A percentile compares a stretch with the other conserved stretches of the same genome.
phyloP scores from a whole-genome alignment of 2,888 invertebrate genomes.

The Eumacrocentrus americanus region DNA sequence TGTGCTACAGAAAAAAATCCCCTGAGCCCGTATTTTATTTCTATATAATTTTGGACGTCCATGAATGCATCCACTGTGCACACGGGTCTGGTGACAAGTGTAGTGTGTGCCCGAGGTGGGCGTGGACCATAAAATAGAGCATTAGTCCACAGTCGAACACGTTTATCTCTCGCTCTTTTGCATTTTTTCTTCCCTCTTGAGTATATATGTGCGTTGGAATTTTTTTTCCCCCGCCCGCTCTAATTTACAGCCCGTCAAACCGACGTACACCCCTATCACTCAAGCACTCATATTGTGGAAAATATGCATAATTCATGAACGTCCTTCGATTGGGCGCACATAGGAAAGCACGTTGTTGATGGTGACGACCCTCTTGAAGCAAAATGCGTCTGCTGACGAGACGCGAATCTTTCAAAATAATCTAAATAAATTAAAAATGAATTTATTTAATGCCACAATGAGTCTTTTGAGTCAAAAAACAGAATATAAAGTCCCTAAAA shows the following conservation, averaged over 20 bases:
- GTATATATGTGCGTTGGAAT: slow-evolving; percentile 21
- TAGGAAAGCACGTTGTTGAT: slow-evolving; percentile 6
- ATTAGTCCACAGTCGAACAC: slow-evolving; percentile 14
- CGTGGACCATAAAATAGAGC: slow-evolving; percentile 26
- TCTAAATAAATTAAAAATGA: too few species aligned
- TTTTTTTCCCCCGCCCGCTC: slow-evolving; percentile 37
- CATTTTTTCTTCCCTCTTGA: slow-evolving; percentile 20
- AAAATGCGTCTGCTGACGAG: too few species aligned
- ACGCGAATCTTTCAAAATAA: too few species aligned
- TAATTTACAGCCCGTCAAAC: slow-evolving; percentile 60
- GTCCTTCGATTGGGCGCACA: slow-evolving; percentile 25
- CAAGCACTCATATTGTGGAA: slow-evolving; percentile 59
- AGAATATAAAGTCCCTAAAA: too few species aligned
- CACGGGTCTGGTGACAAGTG: slow-evolving; percentile 17
- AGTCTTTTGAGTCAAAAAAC: too few species aligned
- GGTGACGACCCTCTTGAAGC: too few species aligned
- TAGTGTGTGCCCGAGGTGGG: background rate
- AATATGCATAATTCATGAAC: slow-evolving; percentile 58
- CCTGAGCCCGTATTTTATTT: slow-evolving; percentile 19
- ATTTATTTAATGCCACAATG: too few species aligned
- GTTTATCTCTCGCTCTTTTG: slow-evolving; percentile 12
- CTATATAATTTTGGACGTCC: slow-evolving; percentile 15
- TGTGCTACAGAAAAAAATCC: slow-evolving; percentile 6
- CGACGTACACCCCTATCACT: slow-evolving; percentile 55
- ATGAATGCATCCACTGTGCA: slow-evolving; percentile 20